Evolutionary conservation across 2,888 invertebrate genomes (phyloP).

Genomic region (Listrodromus nycthemerus): DNA sequence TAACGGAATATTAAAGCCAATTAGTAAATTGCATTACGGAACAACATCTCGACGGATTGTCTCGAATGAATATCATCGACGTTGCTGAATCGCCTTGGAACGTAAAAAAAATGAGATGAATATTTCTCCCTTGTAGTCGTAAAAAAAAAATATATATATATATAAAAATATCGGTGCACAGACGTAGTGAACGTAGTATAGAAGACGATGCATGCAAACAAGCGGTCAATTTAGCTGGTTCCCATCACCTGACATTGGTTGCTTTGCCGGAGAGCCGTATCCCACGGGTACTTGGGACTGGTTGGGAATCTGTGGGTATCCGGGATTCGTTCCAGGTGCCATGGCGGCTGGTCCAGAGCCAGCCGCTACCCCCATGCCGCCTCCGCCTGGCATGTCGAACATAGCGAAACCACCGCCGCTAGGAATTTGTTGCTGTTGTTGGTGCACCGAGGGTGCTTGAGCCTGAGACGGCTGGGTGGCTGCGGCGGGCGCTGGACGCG

Average conservation of each 20-base stretch:
- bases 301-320: conserved; percentile 76
- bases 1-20: conserved; percentile 48
- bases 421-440: conserved; percentile 67
- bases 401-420: conserved; percentile 58
- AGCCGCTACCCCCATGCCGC: conserved; percentile 67
- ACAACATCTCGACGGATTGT: conserved; percentile 10
- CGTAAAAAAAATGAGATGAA: neutral
- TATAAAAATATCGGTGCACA: conserved; percentile 56
- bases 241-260: conserved; percentile 85
- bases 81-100: neutral
- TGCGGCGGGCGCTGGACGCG: conserved; percentile 79
- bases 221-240: conserved; percentile 80
- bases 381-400: conserved; percentile 43
- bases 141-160: conserved; percentile 9
- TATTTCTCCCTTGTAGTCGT: neutral
- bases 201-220: conserved; percentile 71
- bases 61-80: conserved; percentile 11
- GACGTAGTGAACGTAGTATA: conserved; percentile 62
- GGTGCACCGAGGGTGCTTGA: conserved; percentile 67
- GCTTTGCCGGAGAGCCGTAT: conserved; percentile 85
- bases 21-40: conserved; percentile 48
- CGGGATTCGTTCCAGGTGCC: conserved; percentile 74
- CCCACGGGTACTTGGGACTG: conserved; percentile 81
- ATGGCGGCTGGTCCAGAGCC: conserved; percentile 76
- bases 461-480: conserved; percentile 71